Base-by-base conservation (phyloP, 92 coral and sea anemone genomes). In the Parazoanthus swiftii region DNA sequence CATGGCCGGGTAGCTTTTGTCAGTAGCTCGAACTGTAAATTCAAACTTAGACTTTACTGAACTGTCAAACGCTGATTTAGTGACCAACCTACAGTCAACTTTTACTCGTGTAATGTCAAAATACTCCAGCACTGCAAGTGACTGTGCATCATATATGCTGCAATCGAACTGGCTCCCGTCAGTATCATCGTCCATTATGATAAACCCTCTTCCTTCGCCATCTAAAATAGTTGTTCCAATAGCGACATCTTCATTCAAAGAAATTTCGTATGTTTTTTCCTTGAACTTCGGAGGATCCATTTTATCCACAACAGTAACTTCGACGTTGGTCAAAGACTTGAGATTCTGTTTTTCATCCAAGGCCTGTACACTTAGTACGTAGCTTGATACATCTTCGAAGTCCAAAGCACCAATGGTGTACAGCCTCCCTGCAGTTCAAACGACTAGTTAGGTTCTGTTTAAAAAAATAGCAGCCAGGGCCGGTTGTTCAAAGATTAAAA, bases 231-330 rank as follows among this genome's bases (percentile, higher is more conserved):
- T 83, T 2, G 95, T 93, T 11, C 95, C 95, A 6, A 54, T 8
- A 21, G 89, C 71, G 1, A 88, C 90, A 72, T 92, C 92, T 89
- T 93, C 95, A 35, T 59, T 82, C 65, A 94, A 86, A 44, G 85
- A 68, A 20, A 95, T 71, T 78, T 89, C 92, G 81, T 91, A 95
- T 13, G 71, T 86, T 16, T 75, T 75, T 58, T 86, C 81, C 46
- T 51, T 71, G 81, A 97, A 97, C 74, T 74, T 91, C 10, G 99
- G 99, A 7, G 94, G 95, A 44, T 93, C 98, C 42, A 95, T 93
- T 33, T 67, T 81, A 81, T 92, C 80, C 20, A 36, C 88, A 15
- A 97, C 92, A 75, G 48, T 73, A 10, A 97, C 89, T 43, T 80
- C 82, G 2, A 97, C 93, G 6, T 85, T 23, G 13, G 95, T 86